Evolutionary conservation across 2,113 vertebrate genomes (phyloP), one percentile per base, ranked within the genome.

Genomic region (Pangasianodon gigas): DNA sequence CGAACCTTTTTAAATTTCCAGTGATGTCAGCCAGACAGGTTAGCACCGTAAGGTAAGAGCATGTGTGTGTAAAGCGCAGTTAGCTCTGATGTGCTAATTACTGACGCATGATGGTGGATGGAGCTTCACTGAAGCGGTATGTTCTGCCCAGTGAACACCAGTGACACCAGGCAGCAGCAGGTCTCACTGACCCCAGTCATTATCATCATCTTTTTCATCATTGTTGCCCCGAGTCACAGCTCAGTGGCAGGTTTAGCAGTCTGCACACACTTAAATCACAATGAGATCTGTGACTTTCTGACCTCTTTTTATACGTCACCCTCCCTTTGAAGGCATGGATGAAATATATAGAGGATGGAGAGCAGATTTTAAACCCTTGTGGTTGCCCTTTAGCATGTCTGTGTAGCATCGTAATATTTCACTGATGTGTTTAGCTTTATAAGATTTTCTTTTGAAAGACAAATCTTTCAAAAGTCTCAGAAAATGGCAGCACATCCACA

Each of bases 181-280:
- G 88, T 92, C 87, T 86, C 67, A 24, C 48, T 91, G 90, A 93
- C 91, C 91, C 56, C 48, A 80, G 84, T 92, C 89, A 88, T 90
- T 89, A 91, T 82, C 44, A 18, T 48, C 92, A 54, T 54, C 48
- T 56, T 84, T 84, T 41, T 62, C 41, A 56, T 81, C 52, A 84
- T 56, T 37, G 51, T 79, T 48, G n/a, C 56, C 46, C 85, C 60
- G 87, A 58, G 56, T 56, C 62, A 77, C 84, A 74, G 69, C 58
- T n/a, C 80, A 32, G 69, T 79, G n/a, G 51, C 44, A 41, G 37
- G 19, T 90, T 87, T 86, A 18, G 24, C 46, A 32, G 8, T 56
- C 62, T 88, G 80, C 24, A 54, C 60, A 18, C 26, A 4, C 10
- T n/a, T 5, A 41, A 82, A 67, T 60, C 58, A 46, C 41, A n/a